Evolutionary conservation across 2,888 invertebrate genomes (phyloP), one percentile per base, ranked within the genome.

Genomic region (Chymomyza caudatula): DNA sequence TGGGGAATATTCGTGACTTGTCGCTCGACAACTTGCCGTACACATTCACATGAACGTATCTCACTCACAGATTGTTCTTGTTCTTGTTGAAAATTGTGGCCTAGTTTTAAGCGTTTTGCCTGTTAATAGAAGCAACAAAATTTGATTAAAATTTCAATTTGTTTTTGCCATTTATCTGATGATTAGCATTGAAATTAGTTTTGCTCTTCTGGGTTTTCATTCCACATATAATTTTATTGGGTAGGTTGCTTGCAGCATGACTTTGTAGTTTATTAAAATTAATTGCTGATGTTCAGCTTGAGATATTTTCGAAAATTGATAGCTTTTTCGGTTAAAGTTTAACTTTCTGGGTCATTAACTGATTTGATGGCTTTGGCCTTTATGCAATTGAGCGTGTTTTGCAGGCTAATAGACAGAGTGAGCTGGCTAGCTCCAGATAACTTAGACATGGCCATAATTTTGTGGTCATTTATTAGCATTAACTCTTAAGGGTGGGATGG

Each of bases 61-160:
- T 63, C 56, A 54, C 19, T 20, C 20, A 19, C 19, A n/a, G n/a
- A n/a, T 37, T 20, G 60, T 23, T 52, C 53, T 66, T 68, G 51
- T 63, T 63, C 71, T 66, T 47, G 51, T 51, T 13, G 51, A 15
- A 47, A 23, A 4, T 59, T 43, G 47, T 53, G 20, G 52, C 19
- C 25, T 54, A 20, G 44, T 20, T 47, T 19, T 56, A 13, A 29
- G 15, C 23, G 19, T 13, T 23, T 25, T 60, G 43, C 22, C 44
- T 37, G 2, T 55, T 17, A 25, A 15, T 42, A 17, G 29, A 29
- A 19, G 15, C 53, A 25, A 58, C 49, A 74, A 84, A 37, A 81
- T 73, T 78, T 78, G 74, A 81, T 81, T 81, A 81, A 84, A 84
- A 76, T 81, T 81, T 81, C 80, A 78, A 78, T 81, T 84, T 67